Base-by-base conservation (phyloP, 2,797 vertebrate genomes). In the Schizothorax lantsangensis region DNA sequence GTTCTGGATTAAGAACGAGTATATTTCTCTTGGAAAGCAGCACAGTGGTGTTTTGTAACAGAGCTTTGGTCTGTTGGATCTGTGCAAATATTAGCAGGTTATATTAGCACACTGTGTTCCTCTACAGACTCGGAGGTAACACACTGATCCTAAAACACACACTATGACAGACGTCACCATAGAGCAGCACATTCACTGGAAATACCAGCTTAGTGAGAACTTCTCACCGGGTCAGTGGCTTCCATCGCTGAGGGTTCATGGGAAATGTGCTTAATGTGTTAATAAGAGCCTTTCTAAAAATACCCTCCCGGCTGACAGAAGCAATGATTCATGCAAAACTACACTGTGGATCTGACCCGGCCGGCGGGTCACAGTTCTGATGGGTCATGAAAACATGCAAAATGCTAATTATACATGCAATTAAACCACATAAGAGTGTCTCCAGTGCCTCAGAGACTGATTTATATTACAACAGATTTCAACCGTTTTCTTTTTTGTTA, bases 241-340 rank as follows among this genome's bases (percentile, higher is more conserved):
- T 83, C 66, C 71, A 84, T 91, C 86, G 86, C 87, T 57, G 54
- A 89, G 91, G 91, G 92, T 92, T 93, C 90, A 91, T 94, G 93
- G 94, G 92, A 94, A 95, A 95, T 92, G 92, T 94, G 94, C 92
- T 93, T 91, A 93, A 92, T 92, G 89, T 89, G 88, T 94, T 95
- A 95, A 96, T 95, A 94, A 95, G 93, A 90, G 91, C 93, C 90
- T 72, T 93, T 93, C 95, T 95, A 96, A 94, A 95, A 95, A 95
- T 95, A 96, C 91, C 90, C 90, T 90, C 79, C 91, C 89, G 89
- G 90, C 93, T 93, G 92, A 91, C 90, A 92, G 92, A 91, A 89
- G 91, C 90, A 90, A 91, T 93, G 91, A 93, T 93, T 94, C 92
- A 90, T 88, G 91, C 84, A 79, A 93, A 92, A 92, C 92, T 92